A percentile compares a stretch with the other conserved stretches of the same genome.
phyloP scores from a whole-genome alignment of 1,140 invertebrate species.

The Eubasilissa regina region DNA sequence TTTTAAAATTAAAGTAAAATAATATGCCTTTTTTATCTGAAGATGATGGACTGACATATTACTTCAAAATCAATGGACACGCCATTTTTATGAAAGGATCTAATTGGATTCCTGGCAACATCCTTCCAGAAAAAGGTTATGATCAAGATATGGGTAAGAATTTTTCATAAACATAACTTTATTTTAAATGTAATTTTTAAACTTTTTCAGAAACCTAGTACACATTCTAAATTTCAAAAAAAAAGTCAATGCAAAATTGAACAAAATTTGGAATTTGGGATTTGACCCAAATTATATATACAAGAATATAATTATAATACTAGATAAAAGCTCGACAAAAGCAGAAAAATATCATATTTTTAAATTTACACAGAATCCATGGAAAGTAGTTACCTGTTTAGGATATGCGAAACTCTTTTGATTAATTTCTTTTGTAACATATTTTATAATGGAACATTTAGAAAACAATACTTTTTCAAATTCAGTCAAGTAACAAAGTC shows the following conservation, averaged over 20 bases:
- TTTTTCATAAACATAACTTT: background rate
- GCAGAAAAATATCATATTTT: too few species aligned
- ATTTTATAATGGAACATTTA: background rate
- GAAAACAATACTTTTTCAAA: background rate
- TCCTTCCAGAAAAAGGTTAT: constrained; percentile 85
- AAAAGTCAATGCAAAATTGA: too few species aligned
- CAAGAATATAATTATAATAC: too few species aligned
- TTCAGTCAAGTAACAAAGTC: background rate
- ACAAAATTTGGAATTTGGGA: too few species aligned
- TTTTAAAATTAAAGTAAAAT: background rate
- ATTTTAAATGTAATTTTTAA: too few species aligned
- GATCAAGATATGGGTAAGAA: constrained; percentile 62
- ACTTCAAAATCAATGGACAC: constrained; percentile 89
- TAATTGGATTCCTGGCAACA: constrained; percentile 94
- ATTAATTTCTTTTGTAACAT: background rate
- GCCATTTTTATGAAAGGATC: constrained; percentile 97
- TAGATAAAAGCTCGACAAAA: too few species aligned
- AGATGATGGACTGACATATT: constrained; percentile 83
- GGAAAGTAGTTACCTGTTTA: too few species aligned
- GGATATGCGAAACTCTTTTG: background rate
- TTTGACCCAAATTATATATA: too few species aligned
- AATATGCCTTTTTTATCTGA: background rate
- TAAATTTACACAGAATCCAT: too few species aligned
- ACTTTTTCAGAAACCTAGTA: too few species aligned
- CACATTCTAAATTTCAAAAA: too few species aligned